Conservation (phyloP, 2,888 invertebrate species). For the Drosophila crucigera region DNA sequence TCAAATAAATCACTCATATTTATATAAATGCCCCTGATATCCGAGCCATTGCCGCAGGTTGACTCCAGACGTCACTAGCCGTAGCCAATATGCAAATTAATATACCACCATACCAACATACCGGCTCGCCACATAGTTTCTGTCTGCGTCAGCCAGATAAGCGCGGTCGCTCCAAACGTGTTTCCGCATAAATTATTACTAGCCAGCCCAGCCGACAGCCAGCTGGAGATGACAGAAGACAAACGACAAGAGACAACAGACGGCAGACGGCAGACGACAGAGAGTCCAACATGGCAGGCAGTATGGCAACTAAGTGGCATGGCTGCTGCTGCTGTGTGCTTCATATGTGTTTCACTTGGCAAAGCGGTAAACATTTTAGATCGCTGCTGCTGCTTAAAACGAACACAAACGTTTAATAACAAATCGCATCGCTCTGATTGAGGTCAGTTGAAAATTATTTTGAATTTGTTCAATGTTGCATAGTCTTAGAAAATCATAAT, state of each 20-base stretch:
- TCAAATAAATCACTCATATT: constrained; percentile 84
- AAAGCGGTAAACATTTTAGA: neutral
- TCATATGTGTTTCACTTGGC: constrained; percentile 14
- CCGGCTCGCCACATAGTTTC: constrained; percentile 16
- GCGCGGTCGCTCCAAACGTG: constrained; percentile 73
- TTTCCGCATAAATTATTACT: constrained; percentile 77
- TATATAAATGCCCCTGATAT: constrained; percentile 79
- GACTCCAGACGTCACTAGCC: constrained; percentile 29
- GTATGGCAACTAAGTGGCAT: constrained; percentile 33
- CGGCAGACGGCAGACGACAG: neutral
- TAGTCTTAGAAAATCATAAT: neutral
- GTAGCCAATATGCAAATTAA: constrained; percentile 57
- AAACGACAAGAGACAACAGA: neutral
- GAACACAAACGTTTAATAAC: neutral
- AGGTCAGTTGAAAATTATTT: neutral
- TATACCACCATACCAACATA: constrained; percentile 19
- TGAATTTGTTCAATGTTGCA: neutral
- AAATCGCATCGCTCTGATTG: neutral
- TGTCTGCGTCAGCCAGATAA: constrained; percentile 54
- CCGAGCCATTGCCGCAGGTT: constrained; percentile 43
- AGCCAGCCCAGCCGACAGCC: constrained; percentile 12
- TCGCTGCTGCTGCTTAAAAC: neutral
- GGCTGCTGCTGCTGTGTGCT: constrained; percentile 29
- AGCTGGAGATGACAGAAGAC: constrained; percentile 14
- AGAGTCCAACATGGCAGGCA: constrained; percentile 51